Evolutionary conservation across 2,888 invertebrate genomes (phyloP), one percentile per base, ranked within the genome.

Genomic region (Hypolimnas misippus): DNA sequence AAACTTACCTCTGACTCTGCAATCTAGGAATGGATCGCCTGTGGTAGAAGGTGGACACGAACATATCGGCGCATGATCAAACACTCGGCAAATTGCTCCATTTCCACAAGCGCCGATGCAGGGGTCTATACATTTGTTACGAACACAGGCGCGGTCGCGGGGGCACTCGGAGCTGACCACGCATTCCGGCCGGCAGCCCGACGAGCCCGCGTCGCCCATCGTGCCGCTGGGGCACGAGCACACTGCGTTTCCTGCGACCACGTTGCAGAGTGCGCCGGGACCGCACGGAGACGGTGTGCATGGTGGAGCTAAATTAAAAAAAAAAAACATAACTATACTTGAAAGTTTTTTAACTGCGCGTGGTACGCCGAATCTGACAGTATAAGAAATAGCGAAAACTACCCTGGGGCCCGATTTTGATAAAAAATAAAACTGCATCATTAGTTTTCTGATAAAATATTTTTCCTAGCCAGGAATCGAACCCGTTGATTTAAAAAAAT

Each of bases 1-100:
- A 57, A 61, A 60, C 63, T 56, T 63, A 87, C 90, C 87, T 82
- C 74, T 78, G 29, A 67, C 54, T 70, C 79, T 73, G 65, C 97
- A 97, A 73, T 94, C 93, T n/a, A 94, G 89, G 84, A 97, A 97
- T 25, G 97, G 97, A 94, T 97, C 96, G 50, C 97, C 97, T 3
- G 94, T 93, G 69, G 94, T 93, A 12, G 93, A 92, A 46, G 92
- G 86, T 56, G 96, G 95, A 76, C 98, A 98, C 53, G 94, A 95
- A 77, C 98, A 98, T 56, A 97, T 95, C 0, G 77, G 93, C 75
- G 78, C 96, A 68, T 92, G 92, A 66, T 92, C 91, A 66, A 91
- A 87, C 3, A 92, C 92, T 58, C 92, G 95, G 76, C 98, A 98
- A 65, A 94, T 82, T 1, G 98, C 96, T 19, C 94, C 94, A 73